A percentile compares a stretch with the other conserved stretches of the same genome.
Evolutionary conservation across 2,888 invertebrate genomes (phyloP).

Genomic region (Lepidochrysops patricia): DNA sequence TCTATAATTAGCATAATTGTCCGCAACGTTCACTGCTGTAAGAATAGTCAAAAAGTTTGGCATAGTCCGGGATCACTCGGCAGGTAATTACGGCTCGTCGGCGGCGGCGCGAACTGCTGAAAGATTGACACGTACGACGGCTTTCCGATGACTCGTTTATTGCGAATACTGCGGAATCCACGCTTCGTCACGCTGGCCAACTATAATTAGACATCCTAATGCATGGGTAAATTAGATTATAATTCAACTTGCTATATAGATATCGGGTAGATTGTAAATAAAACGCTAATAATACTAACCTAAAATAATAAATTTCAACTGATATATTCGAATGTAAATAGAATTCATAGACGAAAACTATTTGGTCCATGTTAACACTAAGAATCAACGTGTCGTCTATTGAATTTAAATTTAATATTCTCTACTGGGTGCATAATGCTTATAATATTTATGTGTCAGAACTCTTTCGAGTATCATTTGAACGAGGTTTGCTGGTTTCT

Average conservation of each 20-base stretch:
- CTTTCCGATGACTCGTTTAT: slow-evolving; percentile 55
- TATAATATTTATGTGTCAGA: slow-evolving; percentile 1
- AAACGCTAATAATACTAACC: not conserved
- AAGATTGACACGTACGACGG: slow-evolving; percentile 52
- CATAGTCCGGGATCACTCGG: slow-evolving; percentile 36
- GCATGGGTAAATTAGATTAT: not conserved
- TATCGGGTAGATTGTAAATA: not conserved
- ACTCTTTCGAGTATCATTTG: slow-evolving; percentile 25
- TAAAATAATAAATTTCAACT: too few species aligned
- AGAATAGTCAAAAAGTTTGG: slow-evolving; percentile 27
- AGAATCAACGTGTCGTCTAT: not conserved
- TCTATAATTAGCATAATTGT: slow-evolving; percentile 21
- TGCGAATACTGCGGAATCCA: slow-evolving; percentile 38
- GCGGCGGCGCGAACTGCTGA: slow-evolving; percentile 40
- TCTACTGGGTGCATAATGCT: not conserved
- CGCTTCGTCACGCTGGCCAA: slow-evolving; percentile 28
- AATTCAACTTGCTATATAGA: too few species aligned
- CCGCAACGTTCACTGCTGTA: slow-evolving; percentile 22
- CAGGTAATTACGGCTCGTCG: slow-evolving; percentile 54
- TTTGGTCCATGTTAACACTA: not conserved
- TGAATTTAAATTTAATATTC: slow-evolving; percentile 1
- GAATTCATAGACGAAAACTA: not conserved
- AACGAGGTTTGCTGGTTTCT: slow-evolving; percentile 56
- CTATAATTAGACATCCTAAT: not conserved
- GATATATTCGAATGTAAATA: not conserved